Evolutionary conservation across 2,888 invertebrate species (phyloP), one percentile per base, ranked within the genome.

Genomic region (Pherbina coryleti): DNA sequence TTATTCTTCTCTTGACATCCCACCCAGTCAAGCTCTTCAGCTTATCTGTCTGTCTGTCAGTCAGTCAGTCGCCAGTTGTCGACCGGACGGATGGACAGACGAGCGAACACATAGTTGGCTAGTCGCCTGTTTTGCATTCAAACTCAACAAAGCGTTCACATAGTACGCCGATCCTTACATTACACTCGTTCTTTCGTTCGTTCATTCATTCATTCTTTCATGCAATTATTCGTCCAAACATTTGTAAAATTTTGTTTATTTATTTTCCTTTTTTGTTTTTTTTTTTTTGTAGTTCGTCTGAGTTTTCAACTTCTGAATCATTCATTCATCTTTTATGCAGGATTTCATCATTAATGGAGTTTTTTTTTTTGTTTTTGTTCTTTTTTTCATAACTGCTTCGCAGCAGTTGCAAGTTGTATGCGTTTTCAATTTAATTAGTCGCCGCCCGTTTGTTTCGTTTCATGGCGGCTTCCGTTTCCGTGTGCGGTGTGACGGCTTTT

Each of bases 371-470:
- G n/a, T 37, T 55, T 60, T 28, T 60, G 11, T 60, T 60, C n/a
- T 31, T 66, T 66, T 66, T 62, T 66, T 66, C 7, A 11, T 37
- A 7, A 17, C 22, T 25, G 25, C 28, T 44, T 44, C 44, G 11
- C 14, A 11, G 11, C 44, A 44, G 17, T 51, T 69, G 14, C 57
- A 72, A 72, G 72, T 72, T 72, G n/a, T 57, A 25, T 72, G 60
- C 73, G 73, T 44, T 60, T 73, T 60, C 44, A 62, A 49, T 73
- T 73, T 73, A 62, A 73, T 60, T 73, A 73, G 73, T 49, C 62
- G 60, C 8, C 37, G 57, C 14, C 5, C 37, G 19, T 25, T 66
- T 73, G 60, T 60, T 55, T n/a, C 25, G 60, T 60, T 55, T n/a
- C 25, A 25, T n/a, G 62, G 44, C 31, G 44, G 62, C 62, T 62